Conservation (phyloP, 2,113 vertebrate species). For the Trichechus manatus region DNA sequence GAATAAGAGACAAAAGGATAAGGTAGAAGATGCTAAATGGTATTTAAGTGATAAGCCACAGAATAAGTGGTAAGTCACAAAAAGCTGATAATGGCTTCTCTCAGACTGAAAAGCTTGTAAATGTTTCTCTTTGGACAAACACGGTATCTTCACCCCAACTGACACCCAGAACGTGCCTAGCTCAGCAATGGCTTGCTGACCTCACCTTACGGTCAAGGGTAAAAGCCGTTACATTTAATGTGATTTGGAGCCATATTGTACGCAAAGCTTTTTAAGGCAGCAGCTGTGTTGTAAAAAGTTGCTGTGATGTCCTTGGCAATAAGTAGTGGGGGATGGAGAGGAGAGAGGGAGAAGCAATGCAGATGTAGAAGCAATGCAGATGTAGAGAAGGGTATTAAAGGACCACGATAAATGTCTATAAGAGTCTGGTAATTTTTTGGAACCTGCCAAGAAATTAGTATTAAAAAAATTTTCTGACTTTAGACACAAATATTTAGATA, state of each 20-base stretch:
- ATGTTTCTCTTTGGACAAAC: constrained; percentile 35
- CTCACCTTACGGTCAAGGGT: not conserved
- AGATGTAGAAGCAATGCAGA: not conserved
- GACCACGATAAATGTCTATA: not conserved
- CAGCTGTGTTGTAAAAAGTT: not conserved
- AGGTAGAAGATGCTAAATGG: constrained; percentile 21
- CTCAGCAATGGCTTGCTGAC: not conserved
- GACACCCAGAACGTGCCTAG: not conserved
- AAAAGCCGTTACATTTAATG: not conserved
- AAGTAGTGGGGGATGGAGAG: not conserved
- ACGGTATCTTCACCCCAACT: not conserved
- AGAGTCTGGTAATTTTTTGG: not conserved
- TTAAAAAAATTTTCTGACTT: constrained; percentile 18
- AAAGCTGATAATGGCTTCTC: constrained; percentile 37
- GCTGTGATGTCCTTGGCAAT: not conserved
- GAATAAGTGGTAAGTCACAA: not conserved
- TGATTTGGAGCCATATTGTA: not conserved
- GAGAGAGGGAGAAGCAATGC: accelerated
- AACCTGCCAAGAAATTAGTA: not conserved
- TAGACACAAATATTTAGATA: not conserved
- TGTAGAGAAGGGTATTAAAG: not conserved
- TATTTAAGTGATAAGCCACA: not conserved
- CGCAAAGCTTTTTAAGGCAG: not conserved
- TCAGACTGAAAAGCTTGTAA: not conserved
- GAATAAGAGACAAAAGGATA: not conserved